Evolutionary conservation across 2,113 vertebrate genomes (phyloP).

Genomic region (Lonchura striata): DNA sequence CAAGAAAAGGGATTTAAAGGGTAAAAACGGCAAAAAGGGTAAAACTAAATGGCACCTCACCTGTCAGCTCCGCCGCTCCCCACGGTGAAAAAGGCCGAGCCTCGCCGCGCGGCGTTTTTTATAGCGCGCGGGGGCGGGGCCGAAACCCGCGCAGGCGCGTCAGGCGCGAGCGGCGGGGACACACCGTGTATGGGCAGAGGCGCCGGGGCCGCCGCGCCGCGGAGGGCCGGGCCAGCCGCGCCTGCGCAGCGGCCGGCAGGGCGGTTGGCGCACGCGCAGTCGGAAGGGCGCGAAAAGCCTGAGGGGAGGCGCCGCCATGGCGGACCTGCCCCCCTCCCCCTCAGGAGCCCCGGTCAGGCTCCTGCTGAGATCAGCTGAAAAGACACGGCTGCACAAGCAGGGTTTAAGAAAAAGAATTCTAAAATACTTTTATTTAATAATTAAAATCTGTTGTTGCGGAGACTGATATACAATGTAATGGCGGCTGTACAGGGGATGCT

Average conservation of each 20-base stretch:
- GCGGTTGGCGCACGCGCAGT: not conserved
- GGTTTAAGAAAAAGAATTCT: slow-evolving; percentile 74
- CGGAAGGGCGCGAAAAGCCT: not conserved
- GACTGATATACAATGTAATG: slow-evolving; percentile 86
- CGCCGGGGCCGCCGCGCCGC: fast-evolving
- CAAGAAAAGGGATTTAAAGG: fast-evolving
- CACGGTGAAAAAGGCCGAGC: fast-evolving
- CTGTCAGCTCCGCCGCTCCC: fast-evolving
- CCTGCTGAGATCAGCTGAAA: fast-evolving
- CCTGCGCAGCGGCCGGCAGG: fast-evolving
- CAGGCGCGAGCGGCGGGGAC: fast-evolving
- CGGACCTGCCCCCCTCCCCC: fast-evolving
- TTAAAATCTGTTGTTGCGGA: slow-evolving; percentile 85
- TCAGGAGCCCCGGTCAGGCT: too few relatives aligned
- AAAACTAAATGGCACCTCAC: fast-evolving
- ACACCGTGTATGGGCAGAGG: fast-evolving
- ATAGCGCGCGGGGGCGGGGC: not conserved
- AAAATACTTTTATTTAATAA: slow-evolving; percentile 89
- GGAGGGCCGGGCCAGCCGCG: fast-evolving
- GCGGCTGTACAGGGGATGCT: slow-evolving; percentile 77
- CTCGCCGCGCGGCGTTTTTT: fast-evolving
- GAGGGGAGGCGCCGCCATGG: not conserved
- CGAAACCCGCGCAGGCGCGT: fast-evolving
- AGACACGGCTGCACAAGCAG: not conserved
- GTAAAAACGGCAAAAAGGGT: fast-evolving